phyloP scores from a whole-genome alignment of 2,113 vertebrate genomes.

The Zootoca vivipara region DNA sequence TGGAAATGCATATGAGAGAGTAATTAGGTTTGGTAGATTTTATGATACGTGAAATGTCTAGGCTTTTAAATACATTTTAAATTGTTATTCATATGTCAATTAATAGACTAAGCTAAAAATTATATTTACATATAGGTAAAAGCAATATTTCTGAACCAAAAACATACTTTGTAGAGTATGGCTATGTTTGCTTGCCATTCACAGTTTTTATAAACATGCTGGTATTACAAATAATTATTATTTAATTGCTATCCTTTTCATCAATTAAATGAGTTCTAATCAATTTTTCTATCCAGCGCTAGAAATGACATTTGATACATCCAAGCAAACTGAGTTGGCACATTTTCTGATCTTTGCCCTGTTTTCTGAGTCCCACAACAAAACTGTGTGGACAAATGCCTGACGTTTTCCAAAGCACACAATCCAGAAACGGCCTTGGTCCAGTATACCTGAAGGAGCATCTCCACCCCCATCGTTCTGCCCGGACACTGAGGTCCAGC shows the following conservation, averaged over 20 bases:
- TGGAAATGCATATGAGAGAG: not conserved
- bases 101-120: not conserved
- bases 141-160: not conserved
- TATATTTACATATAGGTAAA: not conserved
- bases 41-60: not conserved
- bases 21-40: not conserved
- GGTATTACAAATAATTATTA: not conserved
- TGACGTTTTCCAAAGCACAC: not conserved
- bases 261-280: not conserved
- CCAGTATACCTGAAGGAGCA: too few species aligned
- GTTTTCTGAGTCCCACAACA: not conserved
- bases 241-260: not conserved
- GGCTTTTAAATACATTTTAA: not conserved
- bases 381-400: not conserved
- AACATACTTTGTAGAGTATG: not conserved
- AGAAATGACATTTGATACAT: not conserved
- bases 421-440: too few species aligned
- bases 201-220: not conserved
- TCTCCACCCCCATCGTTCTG: too few species aligned
- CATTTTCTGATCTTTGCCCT: constrained; percentile 26
- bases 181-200: not conserved
- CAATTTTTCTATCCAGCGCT: not conserved
- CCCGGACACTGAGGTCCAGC: too few species aligned
- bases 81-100: not conserved
- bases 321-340: constrained; percentile 28